These are phyloP conservation scores for Drymonia ruficornis DNA, from an alignment of 2,888 invertebrate genomes.

Conservation along the genomic window DNA sequence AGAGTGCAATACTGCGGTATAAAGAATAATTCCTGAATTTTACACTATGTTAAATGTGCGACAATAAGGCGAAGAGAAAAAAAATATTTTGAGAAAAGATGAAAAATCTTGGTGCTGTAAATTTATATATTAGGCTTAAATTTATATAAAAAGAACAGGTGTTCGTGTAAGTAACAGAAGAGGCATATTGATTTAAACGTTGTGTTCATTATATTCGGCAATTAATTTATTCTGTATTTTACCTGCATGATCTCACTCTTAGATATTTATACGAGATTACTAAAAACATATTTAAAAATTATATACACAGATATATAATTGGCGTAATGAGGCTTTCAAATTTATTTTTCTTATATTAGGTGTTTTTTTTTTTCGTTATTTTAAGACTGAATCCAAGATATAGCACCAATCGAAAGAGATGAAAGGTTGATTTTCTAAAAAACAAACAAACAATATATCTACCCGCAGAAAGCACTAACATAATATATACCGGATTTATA, in stretches of 20 bases:
- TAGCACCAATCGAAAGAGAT: conserved; percentile 72
- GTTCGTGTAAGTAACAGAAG: conserved; percentile 82
- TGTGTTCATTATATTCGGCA: conserved; percentile 82
- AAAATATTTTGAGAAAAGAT: conserved; percentile 82
- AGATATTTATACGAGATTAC: conserved; percentile 84
- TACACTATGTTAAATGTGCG: conserved; percentile 82
- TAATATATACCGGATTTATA: conserved; percentile 48
- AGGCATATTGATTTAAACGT: conserved; percentile 80
- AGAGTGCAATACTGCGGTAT: conserved; percentile 80
- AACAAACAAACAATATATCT: conserved; percentile 29
- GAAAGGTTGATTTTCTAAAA: conserved; percentile 49
- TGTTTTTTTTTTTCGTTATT: conserved; percentile 71
- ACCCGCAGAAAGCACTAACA: conserved; percentile 71
- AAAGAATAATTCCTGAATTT: conserved; percentile 72
- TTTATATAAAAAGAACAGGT: conserved; percentile 69
- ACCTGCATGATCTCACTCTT: conserved; percentile 83
- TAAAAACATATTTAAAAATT: conserved; percentile 71
- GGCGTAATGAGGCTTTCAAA: conserved; percentile 82
- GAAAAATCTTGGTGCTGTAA: conserved; percentile 85
- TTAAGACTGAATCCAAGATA: conserved; percentile 77
- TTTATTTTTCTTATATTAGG: conserved; percentile 67
- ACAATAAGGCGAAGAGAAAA: conserved; percentile 83
- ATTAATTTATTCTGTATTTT: conserved; percentile 81
- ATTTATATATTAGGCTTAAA: conserved; percentile 85
- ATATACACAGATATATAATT: conserved; percentile 80